Evolutionary conservation across 2,888 invertebrate genomes (phyloP), one percentile per base, ranked within the genome.

Genomic region (Mesochorus sp.): DNA sequence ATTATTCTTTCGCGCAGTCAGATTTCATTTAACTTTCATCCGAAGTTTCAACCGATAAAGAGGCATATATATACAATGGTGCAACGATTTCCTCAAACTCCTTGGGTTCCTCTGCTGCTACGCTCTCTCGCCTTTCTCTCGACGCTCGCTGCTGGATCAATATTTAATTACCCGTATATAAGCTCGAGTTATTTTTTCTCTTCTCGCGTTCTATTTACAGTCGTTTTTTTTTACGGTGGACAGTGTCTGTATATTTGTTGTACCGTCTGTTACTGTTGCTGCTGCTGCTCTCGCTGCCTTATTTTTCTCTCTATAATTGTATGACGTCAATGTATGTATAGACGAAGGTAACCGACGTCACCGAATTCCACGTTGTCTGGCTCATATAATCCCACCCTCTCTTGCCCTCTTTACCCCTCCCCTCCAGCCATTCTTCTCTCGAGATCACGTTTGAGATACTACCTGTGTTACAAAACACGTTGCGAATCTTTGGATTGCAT

Each of bases 131-230:
- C 14, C 57, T 19, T 26, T 24, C 39, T 39, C 39, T 21, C n/a
- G n/a, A 21, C 10, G 61, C 19, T 10, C 44, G 12, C 14, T n/a
- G n/a, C n/a, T 28, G 42, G 61, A 75, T 75, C 74, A 68, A 75
- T 75, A 68, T 75, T 67, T 61, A 55, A 75, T 75, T 61, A 68
- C 37, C 42, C 53, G 67, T 61, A 28, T 61, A n/a, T n/a, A n/a
- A n/a, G 42, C 24, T 47, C 61, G 67, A 42, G 47, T 53, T 75
- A 67, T 75, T 75, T 75, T 49, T 66, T 31, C 39, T 51, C 24
- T 3, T 51, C 51, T 6, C 14, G 44, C 19, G 61, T 75, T 53
- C 67, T 75, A 53, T 75, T 75, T 53, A 31, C 53, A 75, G 61
- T 24, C 34, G 26, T 26, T n/a, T n/a, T n/a, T n/a, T n/a, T n/a